Base-by-base conservation (phyloP, 1,140 invertebrate genomes). In the Ectropis grisescens region DNA sequence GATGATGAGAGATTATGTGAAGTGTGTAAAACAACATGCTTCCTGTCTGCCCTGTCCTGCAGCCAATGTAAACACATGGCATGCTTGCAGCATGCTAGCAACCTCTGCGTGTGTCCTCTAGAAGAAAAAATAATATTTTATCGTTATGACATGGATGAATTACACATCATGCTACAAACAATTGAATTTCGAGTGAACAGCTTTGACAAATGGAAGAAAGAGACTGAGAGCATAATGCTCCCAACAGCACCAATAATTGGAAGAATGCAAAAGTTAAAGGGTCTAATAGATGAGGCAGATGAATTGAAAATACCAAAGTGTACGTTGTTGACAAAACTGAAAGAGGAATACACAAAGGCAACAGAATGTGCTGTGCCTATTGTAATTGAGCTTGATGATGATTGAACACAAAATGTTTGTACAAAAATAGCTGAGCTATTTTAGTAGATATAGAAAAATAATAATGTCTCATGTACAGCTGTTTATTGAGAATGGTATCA, bases 1-100 rank as follows among this genome's bases (percentile, higher is more conserved):
- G 98, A 99, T 84, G 97, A 99, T 84, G 96, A 98, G 66, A 85
- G 97, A 36, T 91, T 97, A 53, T 99, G 97, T 80, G 91, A 94
- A 67, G 85, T 91, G 41, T 99, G 98, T 82, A 98, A 98, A 81
- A 98, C 97, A 2, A 99, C 97, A 13, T 97, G 96, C 67, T 99
- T 98, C 75, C 81, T 99, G 11, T 98, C 96, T 7, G 96, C 96
- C 7, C 88, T 99, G 22, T 93, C 91, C 29, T 99, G 97, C 57
- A 84, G 86, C 19, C 95, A 94, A 69, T 89, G 87, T 44, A 89
- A 85, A 55, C 87, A 90, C 43, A 85, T 98, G 53, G 95, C 95
- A 11, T 98, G 97, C 74, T 82, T 98, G 10, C 85, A 91, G 29
- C 97, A 99, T 83, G 92, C 91, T 43, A 88, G 90, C 33, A 85